These are phyloP conservation scores for Melanophora roralis DNA, from an alignment of 2,888 invertebrate species.

Conservation along the genomic window DNA sequence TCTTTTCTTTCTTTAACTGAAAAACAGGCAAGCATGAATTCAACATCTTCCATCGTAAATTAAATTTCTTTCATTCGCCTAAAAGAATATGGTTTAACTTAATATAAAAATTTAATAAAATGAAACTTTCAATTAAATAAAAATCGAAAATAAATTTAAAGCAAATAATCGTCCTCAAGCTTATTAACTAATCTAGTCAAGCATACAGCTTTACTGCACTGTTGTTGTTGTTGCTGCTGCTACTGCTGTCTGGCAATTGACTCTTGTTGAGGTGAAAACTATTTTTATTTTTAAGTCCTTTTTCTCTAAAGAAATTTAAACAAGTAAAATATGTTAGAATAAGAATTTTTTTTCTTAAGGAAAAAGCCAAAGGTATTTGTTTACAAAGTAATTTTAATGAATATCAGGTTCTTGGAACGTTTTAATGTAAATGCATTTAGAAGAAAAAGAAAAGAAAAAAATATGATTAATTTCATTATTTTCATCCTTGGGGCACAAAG, in stretches of 20 bases:
- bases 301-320: not conserved
- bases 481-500: not conserved
- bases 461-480: conserved; percentile 11
- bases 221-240: not conserved
- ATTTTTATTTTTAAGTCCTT: not conserved
- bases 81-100: too few species aligned
- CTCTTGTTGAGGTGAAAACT: conserved; percentile 43
- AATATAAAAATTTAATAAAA: not conserved
- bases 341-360: not conserved
- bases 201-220: not conserved
- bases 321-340: conserved; percentile 9
- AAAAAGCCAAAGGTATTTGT: not conserved
- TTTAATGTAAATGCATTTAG: conserved; percentile 23
- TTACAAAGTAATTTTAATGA: conserved; percentile 18
- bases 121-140: conserved; percentile 26
- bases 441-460: not conserved
- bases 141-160: conserved; percentile 41
- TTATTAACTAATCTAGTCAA: conserved; percentile 22
- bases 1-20: too few species aligned
- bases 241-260: conserved; percentile 40
- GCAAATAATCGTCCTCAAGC: conserved; percentile 43
- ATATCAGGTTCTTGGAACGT: not conserved
- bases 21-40: too few species aligned
- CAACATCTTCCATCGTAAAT: too few species aligned
- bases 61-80: too few species aligned